These are phyloP conservation scores for Pollachius pollachius DNA, from an alignment of 2,113 vertebrate genomes.

Conservation along the genomic window DNA sequence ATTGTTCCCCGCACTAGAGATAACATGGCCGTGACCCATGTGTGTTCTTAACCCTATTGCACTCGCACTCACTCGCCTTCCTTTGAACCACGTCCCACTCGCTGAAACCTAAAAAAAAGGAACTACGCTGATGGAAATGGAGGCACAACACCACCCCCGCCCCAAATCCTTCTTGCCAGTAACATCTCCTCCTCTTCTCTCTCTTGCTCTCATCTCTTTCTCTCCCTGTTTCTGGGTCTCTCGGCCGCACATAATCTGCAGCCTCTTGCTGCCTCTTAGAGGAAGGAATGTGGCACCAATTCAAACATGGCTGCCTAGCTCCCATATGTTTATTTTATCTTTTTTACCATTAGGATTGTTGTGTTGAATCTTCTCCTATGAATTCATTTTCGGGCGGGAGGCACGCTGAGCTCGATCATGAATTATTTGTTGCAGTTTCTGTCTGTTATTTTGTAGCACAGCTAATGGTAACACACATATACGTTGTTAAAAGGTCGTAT, in stretches of 20 bases:
- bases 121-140: slow-evolving; percentile 29
- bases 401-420: no score
- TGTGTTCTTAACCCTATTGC: slow-evolving; percentile 38
- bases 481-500: no score
- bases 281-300: slow-evolving; percentile 65
- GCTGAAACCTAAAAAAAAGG: slow-evolving; percentile 11
- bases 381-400: no score
- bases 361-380: no score
- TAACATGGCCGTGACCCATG: slow-evolving; percentile 6
- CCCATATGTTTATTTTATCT: not conserved
- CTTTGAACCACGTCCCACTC: slow-evolving; percentile 35
- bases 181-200: no score
- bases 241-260: slow-evolving; percentile 34
- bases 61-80: slow-evolving; percentile 29
- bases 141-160: not conserved
- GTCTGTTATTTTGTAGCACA: no score
- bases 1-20: slow-evolving; percentile 14
- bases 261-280: slow-evolving; percentile 68
- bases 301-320: slow-evolving; percentile 10
- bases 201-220: not conserved
- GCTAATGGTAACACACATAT: no score
- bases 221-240: not conserved
- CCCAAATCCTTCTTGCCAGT: no score
- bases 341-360: no score
- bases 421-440: no score